These are phyloP conservation scores for Panopea generosa DNA, from an alignment of 2,888 invertebrate genomes.

Conservation along the genomic window DNA sequence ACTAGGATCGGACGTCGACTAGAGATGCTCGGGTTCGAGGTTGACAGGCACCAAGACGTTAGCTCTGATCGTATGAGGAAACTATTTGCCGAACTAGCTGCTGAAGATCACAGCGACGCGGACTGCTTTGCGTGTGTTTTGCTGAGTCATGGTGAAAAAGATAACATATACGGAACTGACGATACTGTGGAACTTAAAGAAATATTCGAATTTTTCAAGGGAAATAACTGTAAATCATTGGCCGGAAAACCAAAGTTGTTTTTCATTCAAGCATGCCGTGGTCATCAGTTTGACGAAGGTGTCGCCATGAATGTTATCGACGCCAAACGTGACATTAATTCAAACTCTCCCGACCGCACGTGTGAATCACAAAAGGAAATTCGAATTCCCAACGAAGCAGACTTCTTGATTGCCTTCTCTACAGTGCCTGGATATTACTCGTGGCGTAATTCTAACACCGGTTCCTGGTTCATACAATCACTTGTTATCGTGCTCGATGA, in stretches of 20 bases:
- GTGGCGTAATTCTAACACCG: slow-evolving; percentile 82
- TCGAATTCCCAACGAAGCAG: slow-evolving; percentile 85
- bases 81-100: slow-evolving; percentile 87
- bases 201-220: slow-evolving; percentile 88
- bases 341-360: slow-evolving; percentile 28
- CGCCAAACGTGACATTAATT: slow-evolving; percentile 89
- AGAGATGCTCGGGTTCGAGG: slow-evolving; percentile 88
- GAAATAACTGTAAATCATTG: slow-evolving; percentile 91
- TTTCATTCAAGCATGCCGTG: slow-evolving; percentile 87
- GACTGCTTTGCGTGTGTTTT: slow-evolving; percentile 95
- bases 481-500: slow-evolving; percentile 74
- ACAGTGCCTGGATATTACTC: slow-evolving; percentile 83
- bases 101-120: slow-evolving; percentile 91
- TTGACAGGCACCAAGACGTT: slow-evolving; percentile 89
- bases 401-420: slow-evolving; percentile 83
- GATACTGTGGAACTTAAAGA: slow-evolving; percentile 93
- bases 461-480: slow-evolving; percentile 84
- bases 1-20: slow-evolving; percentile 88
- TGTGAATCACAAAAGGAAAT: slow-evolving; percentile 88
- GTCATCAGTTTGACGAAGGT: slow-evolving; percentile 76
- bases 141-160: slow-evolving; percentile 95
- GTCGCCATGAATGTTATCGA: slow-evolving; percentile 66
- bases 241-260: slow-evolving; percentile 94
- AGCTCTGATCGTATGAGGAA: slow-evolving; percentile 88
- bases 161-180: slow-evolving; percentile 94